Evolutionary conservation across 2,888 invertebrate genomes (phyloP).

Genomic region (Orthosia cruda): DNA sequence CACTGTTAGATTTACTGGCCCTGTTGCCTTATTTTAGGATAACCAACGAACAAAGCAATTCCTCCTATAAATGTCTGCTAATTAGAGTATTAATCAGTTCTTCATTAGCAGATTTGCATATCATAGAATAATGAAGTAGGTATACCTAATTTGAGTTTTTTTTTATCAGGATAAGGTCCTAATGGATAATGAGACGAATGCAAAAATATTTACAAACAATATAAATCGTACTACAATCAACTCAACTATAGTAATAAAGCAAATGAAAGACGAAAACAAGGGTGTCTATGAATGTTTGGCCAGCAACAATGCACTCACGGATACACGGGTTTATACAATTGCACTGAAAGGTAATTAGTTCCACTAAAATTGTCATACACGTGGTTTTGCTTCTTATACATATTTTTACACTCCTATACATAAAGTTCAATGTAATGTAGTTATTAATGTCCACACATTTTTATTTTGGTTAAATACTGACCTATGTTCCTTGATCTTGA

Average conservation of each 20-base stretch:
- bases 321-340: constrained; percentile 71
- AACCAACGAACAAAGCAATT: background rate
- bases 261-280: constrained; percentile 74
- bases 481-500: background rate
- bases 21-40: background rate
- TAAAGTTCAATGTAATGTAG: no score
- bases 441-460: no score
- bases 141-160: background rate
- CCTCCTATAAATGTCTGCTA: background rate
- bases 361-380: background rate
- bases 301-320: constrained; percentile 56
- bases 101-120: background rate
- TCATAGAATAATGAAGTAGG: background rate
- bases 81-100: background rate
- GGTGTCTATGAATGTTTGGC: constrained; percentile 82
- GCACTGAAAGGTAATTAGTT: constrained; percentile 73
- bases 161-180: constrained; percentile 63
- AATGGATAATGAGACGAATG: constrained; percentile 69
- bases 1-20: background rate
- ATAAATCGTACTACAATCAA: constrained; percentile 76
- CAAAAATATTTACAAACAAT: constrained; percentile 64
- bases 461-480: no score
- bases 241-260: constrained; percentile 77
- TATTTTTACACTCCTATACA: no score
- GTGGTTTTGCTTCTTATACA: no score